These are phyloP conservation scores for Mesitornis unicolor DNA, from an alignment of 2,113 vertebrate species.

Conservation along the genomic window DNA sequence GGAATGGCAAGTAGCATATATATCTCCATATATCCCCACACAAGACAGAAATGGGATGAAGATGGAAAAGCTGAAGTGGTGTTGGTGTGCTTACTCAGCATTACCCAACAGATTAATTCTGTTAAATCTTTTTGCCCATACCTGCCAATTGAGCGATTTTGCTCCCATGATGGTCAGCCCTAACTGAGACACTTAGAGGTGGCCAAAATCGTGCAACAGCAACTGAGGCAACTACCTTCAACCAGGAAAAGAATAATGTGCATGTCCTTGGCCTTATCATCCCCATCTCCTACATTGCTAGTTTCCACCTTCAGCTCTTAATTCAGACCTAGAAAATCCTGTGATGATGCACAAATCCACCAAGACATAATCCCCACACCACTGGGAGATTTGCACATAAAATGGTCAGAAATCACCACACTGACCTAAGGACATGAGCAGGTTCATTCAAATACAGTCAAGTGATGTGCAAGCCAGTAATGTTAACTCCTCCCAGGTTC, in stretches of 20 bases:
- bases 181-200: not conserved
- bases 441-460: not conserved
- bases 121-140: not conserved
- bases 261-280: too few species aligned
- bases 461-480: not conserved
- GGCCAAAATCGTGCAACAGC: not conserved
- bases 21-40: not conserved
- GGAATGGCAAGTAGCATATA: not conserved
- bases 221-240: not conserved
- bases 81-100: rapidly evolving
- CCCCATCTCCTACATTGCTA: not conserved
- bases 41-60: not conserved
- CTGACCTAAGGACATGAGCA: not conserved
- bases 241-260: not conserved
- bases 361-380: not conserved
- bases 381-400: not conserved
- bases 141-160: not conserved
- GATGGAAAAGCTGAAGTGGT: not conserved
- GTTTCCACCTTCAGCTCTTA: not conserved
- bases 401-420: not conserved
- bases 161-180: not conserved
- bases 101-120: not conserved
- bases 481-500: not conserved
- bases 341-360: not conserved
- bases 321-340: not conserved